Conservation (phyloP, 2,888 invertebrate genomes). For the Rotaria magnacalcarata region DNA sequence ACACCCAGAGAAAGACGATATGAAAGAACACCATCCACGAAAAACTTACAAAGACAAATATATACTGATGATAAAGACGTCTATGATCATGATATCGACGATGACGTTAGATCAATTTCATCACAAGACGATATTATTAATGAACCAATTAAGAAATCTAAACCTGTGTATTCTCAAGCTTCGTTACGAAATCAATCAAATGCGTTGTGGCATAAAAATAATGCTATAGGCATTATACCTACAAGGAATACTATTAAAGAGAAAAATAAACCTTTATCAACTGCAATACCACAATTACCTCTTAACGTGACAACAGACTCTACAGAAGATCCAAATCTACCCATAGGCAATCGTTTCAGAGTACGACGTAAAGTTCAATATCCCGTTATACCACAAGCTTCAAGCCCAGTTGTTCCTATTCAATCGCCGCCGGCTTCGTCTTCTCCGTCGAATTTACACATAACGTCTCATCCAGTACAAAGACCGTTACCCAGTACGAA, state of each 20-base stretch:
- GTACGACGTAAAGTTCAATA: neutral
- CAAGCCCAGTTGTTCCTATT: neutral
- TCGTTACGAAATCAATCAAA: neutral
- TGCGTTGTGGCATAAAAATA: neutral
- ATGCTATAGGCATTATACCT: neutral
- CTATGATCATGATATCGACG: neutral
- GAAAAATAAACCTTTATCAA: neutral
- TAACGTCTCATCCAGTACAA: neutral
- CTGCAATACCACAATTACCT: neutral
- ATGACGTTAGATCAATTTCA: neutral
- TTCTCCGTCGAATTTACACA: neutral
- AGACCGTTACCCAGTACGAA: neutral
- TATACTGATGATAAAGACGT: neutral
- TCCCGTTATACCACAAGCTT: neutral
- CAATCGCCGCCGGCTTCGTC: neutral
- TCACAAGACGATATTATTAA: neutral
- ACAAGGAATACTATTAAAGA: neutral
- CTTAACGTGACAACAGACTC: neutral
- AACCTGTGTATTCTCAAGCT: neutral
- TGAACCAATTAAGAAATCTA: neutral
- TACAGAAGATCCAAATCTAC: neutral
- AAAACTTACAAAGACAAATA: neutral
- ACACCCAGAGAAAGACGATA: neutral
- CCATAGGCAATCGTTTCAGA: neutral
- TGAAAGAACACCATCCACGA: neutral